Conservation (phyloP, 2,113 vertebrate genomes). For the Phalacrocorax pelagicus region DNA sequence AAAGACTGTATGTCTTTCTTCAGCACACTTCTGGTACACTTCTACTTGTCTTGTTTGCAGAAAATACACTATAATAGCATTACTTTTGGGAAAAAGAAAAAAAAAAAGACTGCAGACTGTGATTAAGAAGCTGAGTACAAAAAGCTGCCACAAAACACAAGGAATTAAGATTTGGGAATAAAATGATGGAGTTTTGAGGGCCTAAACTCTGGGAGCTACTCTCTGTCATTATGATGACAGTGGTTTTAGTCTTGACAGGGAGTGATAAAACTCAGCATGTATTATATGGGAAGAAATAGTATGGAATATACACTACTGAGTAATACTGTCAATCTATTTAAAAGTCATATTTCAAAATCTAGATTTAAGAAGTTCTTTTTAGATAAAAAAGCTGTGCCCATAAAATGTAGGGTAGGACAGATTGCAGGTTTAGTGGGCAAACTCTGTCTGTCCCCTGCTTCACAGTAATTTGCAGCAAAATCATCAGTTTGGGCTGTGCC, state of each 20-base stretch:
- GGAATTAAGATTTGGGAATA: neutral
- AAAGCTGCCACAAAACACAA: neutral
- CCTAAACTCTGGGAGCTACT: neutral
- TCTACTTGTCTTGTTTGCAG: neutral
- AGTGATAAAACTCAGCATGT: neutral
- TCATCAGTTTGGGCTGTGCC: neutral
- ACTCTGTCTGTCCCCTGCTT: neutral
- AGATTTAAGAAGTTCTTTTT: neutral
- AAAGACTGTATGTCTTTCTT: neutral
- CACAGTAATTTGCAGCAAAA: neutral
- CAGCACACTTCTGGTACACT: neutral
- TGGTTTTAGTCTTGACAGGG: neutral
- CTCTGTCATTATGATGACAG: neutral
- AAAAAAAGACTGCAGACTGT: neutral
- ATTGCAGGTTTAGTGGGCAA: neutral
- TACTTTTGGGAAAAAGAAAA: neutral
- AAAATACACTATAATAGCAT: neutral
- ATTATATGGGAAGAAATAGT: neutral
- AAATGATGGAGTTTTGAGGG: neutral
- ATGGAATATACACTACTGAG: neutral
- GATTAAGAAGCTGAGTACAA: neutral
- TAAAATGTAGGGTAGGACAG: neutral
- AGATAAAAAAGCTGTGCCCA: neutral
- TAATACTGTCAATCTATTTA: neutral
- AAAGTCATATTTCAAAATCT: neutral